Base-by-base conservation (phyloP, 2,888 invertebrate species). In the Nasonia oneida region DNA sequence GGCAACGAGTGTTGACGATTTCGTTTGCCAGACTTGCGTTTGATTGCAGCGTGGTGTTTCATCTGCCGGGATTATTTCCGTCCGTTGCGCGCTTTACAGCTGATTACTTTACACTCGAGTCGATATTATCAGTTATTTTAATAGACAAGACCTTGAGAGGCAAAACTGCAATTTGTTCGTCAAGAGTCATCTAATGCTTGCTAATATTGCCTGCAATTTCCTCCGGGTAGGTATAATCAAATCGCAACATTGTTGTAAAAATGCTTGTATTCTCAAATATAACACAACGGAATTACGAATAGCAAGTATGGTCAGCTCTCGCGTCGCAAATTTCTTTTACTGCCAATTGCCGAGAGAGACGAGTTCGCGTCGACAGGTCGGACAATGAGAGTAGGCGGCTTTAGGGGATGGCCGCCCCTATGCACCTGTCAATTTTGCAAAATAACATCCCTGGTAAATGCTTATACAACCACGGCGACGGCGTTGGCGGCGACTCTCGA, bases 361-460 rank as follows among this genome's bases (percentile, higher is more conserved):
- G 77, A 70, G 79, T 74, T 81, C 57, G 74, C 73, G 85, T 64
- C 78, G 80, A 76, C 82, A 61, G 84, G 39, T 73, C 42, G 15
- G 61, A 50, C 85, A 5, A 84, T n/a, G 67, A n/a, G 71, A n/a
- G 39, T 71, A 83, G 81, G 71, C 57, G 74, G 80, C 77, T 81
- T 84, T 81, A 67, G 83, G 81, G 78, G 57, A 29, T 86, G 53
- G 74, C 78, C 67, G 37, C 39, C 37, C 74, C 57, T 75, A 39
- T 75, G 85, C 83, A 84, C 84, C 88, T 88, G 89, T 90, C 90
- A 90, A 90, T 90, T 90, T 90, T 88, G 87, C 87, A 87, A 85
- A 88, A 87, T 86, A 88, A 88, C 88, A 86, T 82, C 74, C 64
- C 81, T 87, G 87, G 84, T 89, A 88, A 90, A 88, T 84, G 84